Evolutionary conservation across 2,113 vertebrate species (phyloP), one percentile per base, ranked within the genome.

Genomic region (Plotosus lineatus): DNA sequence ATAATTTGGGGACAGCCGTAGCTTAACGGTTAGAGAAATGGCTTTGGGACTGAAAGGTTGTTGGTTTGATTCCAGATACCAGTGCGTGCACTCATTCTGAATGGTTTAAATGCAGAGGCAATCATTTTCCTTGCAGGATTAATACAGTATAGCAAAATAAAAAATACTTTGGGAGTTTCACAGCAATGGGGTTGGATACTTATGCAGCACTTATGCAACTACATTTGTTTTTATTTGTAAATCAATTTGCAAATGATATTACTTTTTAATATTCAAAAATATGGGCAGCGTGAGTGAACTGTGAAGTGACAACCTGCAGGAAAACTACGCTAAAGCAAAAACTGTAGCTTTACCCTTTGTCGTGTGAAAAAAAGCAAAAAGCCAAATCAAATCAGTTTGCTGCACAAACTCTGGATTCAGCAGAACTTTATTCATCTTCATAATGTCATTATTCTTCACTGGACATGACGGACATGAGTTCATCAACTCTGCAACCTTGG

Each of bases 401-500:
- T 26, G n/a, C 15, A 44, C 56, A 60, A 77, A 61, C 56, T 12
- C 75, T 33, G 26, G 38, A 77, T 28, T 76, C 19, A 65, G 40
- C 46, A 65, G 28, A 78, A 69, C 63, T 79, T 66, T 68, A 68
- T 68, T 66, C 33, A 66, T 68, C 21, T 40, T 68, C 23, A 79
- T 69, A 56, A 55, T 4, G 6, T 42, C 31, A 79, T 79, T 79
- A 79, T 55, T 56, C 42, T 55, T 60, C 73, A 72, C 14, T 44
- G 58, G 66, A 72, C 55, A 28, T 58, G 77, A 78, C 28, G 17
- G 60, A 71, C 58, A 77, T 17, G 66, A 55, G 78, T 78, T 83
- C 75, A 69, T 83, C 46, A 72, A 81, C 66, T 60, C 26, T 11
- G 31, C 55, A 73, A 69, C 75, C 69, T 74, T 55, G 81, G 26